Percentiles rank a stretch among this genome's conserved stretches.
Evolutionary conservation across 1,140 invertebrate genomes (phyloP).

Genomic region (Drosophila lacertosa): DNA sequence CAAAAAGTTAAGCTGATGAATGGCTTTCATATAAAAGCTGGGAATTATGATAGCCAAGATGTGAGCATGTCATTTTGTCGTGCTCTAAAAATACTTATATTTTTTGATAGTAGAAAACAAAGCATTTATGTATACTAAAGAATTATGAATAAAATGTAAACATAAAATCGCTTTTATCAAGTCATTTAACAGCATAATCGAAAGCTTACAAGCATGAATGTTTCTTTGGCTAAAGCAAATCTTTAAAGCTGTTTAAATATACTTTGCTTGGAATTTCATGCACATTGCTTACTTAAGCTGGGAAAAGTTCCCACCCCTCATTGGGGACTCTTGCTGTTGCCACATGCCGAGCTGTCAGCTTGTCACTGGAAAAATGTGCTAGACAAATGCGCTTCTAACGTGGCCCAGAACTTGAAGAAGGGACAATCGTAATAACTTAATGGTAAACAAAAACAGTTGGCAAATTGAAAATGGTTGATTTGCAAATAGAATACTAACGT

Average conservation of each 20-base stretch:
- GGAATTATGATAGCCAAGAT: not conserved
- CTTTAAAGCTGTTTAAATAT: not conserved
- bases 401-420: conserved; percentile 10
- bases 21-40: not conserved
- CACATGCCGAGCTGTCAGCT: conserved; percentile 30
- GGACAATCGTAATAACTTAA: not conserved
- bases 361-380: conserved; percentile 21
- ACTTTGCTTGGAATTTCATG: not conserved
- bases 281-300: not conserved
- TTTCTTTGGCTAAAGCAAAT: not conserved
- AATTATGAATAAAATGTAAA: too few species aligned
- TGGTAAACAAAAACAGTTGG: not conserved
- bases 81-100: not conserved
- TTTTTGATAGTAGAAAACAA: not conserved
- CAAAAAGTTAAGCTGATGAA: not conserved
- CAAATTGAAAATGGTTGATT: not conserved
- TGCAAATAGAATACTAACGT: not conserved
- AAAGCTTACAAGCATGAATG: too few species aligned
- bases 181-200: too few species aligned
- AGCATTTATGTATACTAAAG: too few species aligned
- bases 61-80: not conserved
- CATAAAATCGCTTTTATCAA: not conserved
- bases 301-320: not conserved
- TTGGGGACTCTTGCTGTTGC: conserved; percentile 11
- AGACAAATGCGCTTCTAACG: conserved; percentile 17